Conservation (phyloP, 2,888 invertebrate genomes). For the Pollenia labialis region DNA sequence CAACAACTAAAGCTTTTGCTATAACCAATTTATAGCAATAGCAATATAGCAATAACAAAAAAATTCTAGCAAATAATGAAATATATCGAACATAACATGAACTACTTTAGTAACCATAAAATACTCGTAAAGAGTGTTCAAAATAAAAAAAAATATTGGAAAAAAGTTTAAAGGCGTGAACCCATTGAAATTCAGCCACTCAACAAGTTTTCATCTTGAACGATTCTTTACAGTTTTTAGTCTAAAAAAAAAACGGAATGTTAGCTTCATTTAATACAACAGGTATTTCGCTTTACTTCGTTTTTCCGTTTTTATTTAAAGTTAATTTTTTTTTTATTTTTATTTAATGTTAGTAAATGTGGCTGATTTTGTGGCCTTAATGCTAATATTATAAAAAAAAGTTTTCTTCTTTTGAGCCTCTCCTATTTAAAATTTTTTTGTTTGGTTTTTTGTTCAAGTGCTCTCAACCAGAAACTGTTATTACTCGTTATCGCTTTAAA, state of each 20-base stretch:
- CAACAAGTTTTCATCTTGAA: constrained; percentile 72
- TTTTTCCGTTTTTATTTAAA: constrained; percentile 15
- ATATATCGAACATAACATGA: constrained; percentile 57
- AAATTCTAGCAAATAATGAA: constrained; percentile 26
- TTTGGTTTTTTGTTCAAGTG: constrained; percentile 58
- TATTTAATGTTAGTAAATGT: constrained; percentile 53
- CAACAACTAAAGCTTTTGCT: neutral
- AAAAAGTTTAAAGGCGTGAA: constrained; percentile 78
- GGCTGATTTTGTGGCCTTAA: constrained; percentile 56
- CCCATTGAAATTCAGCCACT: constrained; percentile 80
- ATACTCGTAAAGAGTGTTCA: constrained; percentile 28
- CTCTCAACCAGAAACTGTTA: constrained; percentile 67
- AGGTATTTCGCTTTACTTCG: constrained; percentile 49
- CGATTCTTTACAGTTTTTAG: constrained; percentile 67
- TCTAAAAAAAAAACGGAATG: constrained; percentile 21
- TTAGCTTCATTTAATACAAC: constrained; percentile 45
- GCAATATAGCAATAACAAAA: constrained; percentile 16
- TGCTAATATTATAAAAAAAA: constrained; percentile 44
- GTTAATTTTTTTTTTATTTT: constrained; percentile 15
- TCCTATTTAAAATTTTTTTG: constrained; percentile 8
- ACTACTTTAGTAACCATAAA: constrained; percentile 59
- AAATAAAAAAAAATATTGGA: neutral
- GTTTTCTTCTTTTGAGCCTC: constrained; percentile 16
- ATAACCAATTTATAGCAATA: constrained; percentile 9
- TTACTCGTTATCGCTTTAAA: constrained; percentile 55